phyloP scores from a whole-genome alignment of 1,140 invertebrate species.

The Procambarus virginalis region DNA sequence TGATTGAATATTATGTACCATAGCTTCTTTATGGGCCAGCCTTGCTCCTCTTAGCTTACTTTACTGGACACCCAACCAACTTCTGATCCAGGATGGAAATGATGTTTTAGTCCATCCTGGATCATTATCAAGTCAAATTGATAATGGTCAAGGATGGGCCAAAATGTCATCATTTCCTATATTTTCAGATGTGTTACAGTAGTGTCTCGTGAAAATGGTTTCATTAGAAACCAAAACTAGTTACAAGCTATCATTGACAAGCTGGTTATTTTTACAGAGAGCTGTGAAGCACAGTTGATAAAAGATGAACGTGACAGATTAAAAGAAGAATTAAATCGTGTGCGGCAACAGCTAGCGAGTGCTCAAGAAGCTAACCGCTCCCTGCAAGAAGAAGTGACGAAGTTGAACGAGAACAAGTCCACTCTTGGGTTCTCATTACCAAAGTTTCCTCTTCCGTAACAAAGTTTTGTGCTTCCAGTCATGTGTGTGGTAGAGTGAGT shows the following conservation, averaged over 20 bases:
- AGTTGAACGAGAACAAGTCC: conserved; percentile 16
- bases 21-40: no score
- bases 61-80: no score
- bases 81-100: no score
- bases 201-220: no score
- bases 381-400: not conserved
- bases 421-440: conserved; percentile 20
- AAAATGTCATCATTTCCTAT: no score
- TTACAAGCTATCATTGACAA: not conserved
- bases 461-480: conserved; percentile 5
- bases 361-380: conserved; percentile 10
- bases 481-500: not conserved
- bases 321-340: conserved; percentile 1
- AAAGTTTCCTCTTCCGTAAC: conserved; percentile 30
- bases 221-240: not conserved
- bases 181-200: no score
- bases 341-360: conserved; percentile 1
- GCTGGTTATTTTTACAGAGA: not conserved
- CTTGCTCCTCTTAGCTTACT: no score
- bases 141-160: no score
- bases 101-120: no score
- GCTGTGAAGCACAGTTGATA: conserved; percentile 6
- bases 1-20: no score
- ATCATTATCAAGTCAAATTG: no score
- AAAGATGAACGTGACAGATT: conserved; percentile 26